Evolutionary conservation across 1,140 invertebrate genomes (phyloP).

Genomic region (Paraescarpia echinospica): DNA sequence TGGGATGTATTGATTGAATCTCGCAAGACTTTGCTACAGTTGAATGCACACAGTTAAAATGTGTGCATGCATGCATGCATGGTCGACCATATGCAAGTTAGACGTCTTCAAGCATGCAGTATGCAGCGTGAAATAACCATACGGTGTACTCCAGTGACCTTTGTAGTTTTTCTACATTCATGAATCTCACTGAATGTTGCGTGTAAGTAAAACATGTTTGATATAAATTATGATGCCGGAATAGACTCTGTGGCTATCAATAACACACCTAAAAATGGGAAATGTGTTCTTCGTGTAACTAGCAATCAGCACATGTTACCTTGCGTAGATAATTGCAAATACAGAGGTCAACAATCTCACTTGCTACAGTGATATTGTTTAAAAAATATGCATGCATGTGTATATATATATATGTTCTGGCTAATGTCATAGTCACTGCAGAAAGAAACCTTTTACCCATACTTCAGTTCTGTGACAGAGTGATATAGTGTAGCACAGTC

Average conservation of each 20-base stretch:
- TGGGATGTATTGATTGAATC: neutral
- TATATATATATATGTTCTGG: too few species aligned
- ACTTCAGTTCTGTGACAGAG: neutral
- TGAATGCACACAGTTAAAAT: neutral
- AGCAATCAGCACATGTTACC: neutral
- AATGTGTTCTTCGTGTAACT: neutral
- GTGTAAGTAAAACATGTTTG: neutral
- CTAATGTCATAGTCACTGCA: neutral
- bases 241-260: neutral
- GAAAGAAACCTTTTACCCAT: neutral
- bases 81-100: neutral
- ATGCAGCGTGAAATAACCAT: neutral
- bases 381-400: neutral
- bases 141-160: neutral
- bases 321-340: neutral
- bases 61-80: neutral
- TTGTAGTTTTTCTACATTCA: neutral
- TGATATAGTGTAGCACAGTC: too few species aligned
- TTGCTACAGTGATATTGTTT: neutral
- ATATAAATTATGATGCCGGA: neutral
- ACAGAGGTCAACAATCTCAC: neutral
- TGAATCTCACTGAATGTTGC: neutral
- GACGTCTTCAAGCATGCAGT: neutral
- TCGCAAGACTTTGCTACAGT: neutral
- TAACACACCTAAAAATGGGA: neutral